Base-by-base conservation (phyloP, 2,797 vertebrate species). In the Ciconia nigra region DNA sequence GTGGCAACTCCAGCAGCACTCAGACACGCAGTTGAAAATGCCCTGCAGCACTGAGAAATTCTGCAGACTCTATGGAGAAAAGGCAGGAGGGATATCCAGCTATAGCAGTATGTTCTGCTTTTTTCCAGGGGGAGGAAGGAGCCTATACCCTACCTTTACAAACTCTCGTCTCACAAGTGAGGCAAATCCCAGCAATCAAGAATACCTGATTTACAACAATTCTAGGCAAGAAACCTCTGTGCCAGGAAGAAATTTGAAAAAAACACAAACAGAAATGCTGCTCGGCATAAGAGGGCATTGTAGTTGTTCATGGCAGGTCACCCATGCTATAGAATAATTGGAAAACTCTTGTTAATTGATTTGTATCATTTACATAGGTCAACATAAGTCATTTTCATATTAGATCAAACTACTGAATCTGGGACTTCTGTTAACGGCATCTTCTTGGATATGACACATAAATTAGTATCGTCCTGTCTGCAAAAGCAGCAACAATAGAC, bases 21-120 rank as follows among this genome's bases (percentile, higher is more conserved):
- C 81, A 88, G 83, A 83, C 47, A 81, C 0, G 0, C 35, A 78
- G 76, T 80, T 82, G 77, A 72, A 95, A 95, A 94, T 79, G 83
- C 93, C 93, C 94, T 92, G 80, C 65, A 94, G 96, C 94, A 69
- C 77, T 69, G 41, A 91, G 58, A 74, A 70, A 86, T 90, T 70
- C 80, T 88, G 88, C 83, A 94, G 84, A 51, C 39, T 11, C 42
- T 31, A 7, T 11, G 15, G 54, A 55, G 85, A 71, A 70, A 52
- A 88, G 37, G 69, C 67, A 91, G 74, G 44, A 88, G 29, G 67
- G 55, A 41, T 25, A 3, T 13, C 19, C n/a, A 87, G 78, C 67
- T 58, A 4, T 8, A 69, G 51, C 59, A 70, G 13, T 9, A 33
- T 13, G 33, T 11, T 73, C 87, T 52, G 57, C 37, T 72, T 3